These are phyloP conservation scores for Dicyrtoma fusca DNA, from an alignment of 2,888 invertebrate genomes.

Conservation along the genomic window DNA sequence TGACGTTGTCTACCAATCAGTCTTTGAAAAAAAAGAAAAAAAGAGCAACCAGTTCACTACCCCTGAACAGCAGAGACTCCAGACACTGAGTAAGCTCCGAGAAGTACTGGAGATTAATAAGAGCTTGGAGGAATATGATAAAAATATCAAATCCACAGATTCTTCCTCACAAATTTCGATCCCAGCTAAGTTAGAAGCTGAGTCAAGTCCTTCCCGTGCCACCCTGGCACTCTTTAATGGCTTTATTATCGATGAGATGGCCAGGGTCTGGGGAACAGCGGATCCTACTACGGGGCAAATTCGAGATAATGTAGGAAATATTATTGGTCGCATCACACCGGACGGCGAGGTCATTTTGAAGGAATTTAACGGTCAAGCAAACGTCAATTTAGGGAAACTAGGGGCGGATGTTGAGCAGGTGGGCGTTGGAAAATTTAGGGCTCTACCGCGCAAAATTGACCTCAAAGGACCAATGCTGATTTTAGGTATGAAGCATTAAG, in stretches of 20 bases:
- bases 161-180: too few species aligned
- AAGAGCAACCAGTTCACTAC: too few species aligned
- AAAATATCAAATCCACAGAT: too few species aligned
- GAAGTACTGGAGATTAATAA: too few species aligned
- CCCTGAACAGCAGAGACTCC: neutral
- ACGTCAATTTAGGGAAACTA: neutral
- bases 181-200: neutral
- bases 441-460: constrained; percentile 2
- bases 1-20: too few species aligned
- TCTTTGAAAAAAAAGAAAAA: too few species aligned
- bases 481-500: neutral
- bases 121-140: too few species aligned
- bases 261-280: constrained; percentile 15
- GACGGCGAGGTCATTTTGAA: neutral
- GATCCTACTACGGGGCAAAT: constrained; percentile 19
- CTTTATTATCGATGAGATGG: constrained; percentile 12
- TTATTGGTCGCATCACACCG: neutral
- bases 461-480: neutral
- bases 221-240: constrained; percentile 26
- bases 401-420: constrained; percentile 24
- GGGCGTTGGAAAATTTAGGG: constrained; percentile 16
- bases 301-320: neutral
- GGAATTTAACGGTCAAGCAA: neutral
- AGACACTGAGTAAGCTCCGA: too few species aligned
- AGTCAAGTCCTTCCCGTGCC: neutral